These are phyloP conservation scores for Panzeria rudis DNA, from an alignment of 2,888 invertebrate species.

Conservation along the genomic window DNA sequence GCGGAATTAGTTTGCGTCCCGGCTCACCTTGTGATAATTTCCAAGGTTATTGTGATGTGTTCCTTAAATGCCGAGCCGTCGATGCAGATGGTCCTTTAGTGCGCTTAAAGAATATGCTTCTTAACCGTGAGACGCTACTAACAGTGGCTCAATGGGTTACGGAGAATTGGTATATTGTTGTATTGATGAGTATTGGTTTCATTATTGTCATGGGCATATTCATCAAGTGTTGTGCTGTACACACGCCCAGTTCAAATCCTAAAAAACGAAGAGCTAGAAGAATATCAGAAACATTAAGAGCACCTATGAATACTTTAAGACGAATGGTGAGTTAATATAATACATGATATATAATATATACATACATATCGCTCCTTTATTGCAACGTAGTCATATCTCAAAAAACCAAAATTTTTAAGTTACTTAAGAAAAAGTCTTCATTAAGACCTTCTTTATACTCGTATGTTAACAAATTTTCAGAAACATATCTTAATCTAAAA, in stretches of 20 bases:
- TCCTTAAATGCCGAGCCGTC: slow-evolving; percentile 98
- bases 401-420: too few relatives aligned
- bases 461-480: too few relatives aligned
- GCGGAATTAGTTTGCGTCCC: slow-evolving; percentile 94
- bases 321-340: slow-evolving; percentile 88
- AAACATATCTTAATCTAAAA: too few relatives aligned
- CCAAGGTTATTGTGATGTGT: slow-evolving; percentile 99
- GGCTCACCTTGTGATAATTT: slow-evolving; percentile 99
- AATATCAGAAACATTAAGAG: slow-evolving; percentile 94
- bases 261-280: slow-evolving; percentile 97
- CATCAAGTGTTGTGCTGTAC: slow-evolving; percentile 99
- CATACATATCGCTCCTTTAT: too few relatives aligned
- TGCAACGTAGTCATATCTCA: too few relatives aligned
- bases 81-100: slow-evolving; percentile 99
- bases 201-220: slow-evolving; percentile 98
- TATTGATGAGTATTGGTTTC: slow-evolving; percentile 95
- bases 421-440: too few relatives aligned
- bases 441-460: too few relatives aligned
- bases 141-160: slow-evolving; percentile 97
- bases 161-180: slow-evolving; percentile 97
- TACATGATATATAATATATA: too few relatives aligned
- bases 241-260: slow-evolving; percentile 99
- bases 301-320: slow-evolving; percentile 95
- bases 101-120: slow-evolving; percentile 96
- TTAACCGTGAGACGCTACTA: slow-evolving; percentile 94